Percentiles rank a stretch among this genome's conserved stretches.
phyloP scores from a whole-genome alignment of 2,113 vertebrate genomes.

The Uria lomvia region DNA sequence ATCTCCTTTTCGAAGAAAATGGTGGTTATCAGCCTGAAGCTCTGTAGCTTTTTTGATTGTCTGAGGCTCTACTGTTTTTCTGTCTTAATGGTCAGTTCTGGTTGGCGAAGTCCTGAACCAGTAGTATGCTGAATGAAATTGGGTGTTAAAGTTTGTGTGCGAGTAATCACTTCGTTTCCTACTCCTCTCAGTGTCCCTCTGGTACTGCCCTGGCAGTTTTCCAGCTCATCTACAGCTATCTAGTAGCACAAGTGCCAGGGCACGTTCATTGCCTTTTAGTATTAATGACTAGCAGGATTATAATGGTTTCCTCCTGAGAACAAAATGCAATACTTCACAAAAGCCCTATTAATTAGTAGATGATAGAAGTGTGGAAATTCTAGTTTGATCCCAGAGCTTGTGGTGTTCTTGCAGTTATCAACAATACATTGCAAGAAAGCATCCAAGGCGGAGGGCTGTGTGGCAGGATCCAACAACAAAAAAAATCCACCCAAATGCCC shows the following conservation, averaged over 20 bases:
- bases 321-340: not conserved
- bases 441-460: not conserved
- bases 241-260: not conserved
- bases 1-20: not conserved
- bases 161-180: not conserved
- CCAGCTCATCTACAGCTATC: conserved; percentile 2
- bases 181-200: not conserved
- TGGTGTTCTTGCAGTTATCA: not conserved
- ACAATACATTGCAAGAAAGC: not conserved
- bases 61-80: not conserved
- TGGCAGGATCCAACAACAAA: not conserved
- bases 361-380: not conserved
- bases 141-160: not conserved
- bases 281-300: conserved; percentile 31
- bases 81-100: not conserved
- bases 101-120: not conserved
- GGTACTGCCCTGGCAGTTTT: not conserved
- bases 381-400: not conserved
- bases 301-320: conserved; percentile 3
- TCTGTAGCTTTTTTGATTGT: not conserved
- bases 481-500: not conserved
- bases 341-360: conserved; percentile 28
- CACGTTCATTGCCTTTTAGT: not conserved
- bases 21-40: not conserved
- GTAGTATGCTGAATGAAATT: not conserved